Base-by-base conservation (phyloP, 2,888 invertebrate genomes). In the Campoletis raptor region DNA sequence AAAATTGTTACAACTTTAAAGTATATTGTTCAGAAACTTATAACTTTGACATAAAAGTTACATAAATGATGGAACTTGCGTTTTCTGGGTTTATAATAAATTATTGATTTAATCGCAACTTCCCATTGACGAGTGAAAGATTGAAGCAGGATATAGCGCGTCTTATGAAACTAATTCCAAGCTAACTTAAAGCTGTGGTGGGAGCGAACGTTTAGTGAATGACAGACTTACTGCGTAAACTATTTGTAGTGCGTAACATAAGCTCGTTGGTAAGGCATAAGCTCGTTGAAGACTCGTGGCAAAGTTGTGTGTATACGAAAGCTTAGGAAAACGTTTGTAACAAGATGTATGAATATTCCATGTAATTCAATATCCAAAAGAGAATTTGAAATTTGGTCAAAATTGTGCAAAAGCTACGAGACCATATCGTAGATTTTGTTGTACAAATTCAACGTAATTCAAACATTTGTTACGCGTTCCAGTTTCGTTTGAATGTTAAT, bases 271-370 rank as follows among this genome's bases (percentile, higher is more conserved):
- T 30, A 45, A 67, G 24, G 42, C 18, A 73, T 57, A 82, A 82
- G 74, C 78, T 73, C 21, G 24, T 73, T 21, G 57, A 52, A 85
- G 69, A 69, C 52, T 67, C 30, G 54, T 42, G 42, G 52, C 73
- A 40, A 79, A 74, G 82, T 64, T 82, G 45, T 61, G 48, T 12
- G 42, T 73, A 85, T 52, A 67, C 78, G 57, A 37, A 54, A 21
- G 37, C 15, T n/a, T 69, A 30, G 12, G 52, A 52, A 36, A 52
- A 9, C 2, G 48, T 24, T 12, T 24, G 69, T 3, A 15, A n/a
- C 18, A n/a, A n/a, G 7, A 7, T 52, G 52, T 8, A n/a, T 52
- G n/a, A 52, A 52, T 52, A 18, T 52, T 15, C 6, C 18, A n/a
- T 6, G 52, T 18, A 52, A 52, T 52, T 52, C 4, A 48, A 9